Evolutionary conservation across 2,888 invertebrate genomes (phyloP).

Genomic region (Lepidochrysops patricia): DNA sequence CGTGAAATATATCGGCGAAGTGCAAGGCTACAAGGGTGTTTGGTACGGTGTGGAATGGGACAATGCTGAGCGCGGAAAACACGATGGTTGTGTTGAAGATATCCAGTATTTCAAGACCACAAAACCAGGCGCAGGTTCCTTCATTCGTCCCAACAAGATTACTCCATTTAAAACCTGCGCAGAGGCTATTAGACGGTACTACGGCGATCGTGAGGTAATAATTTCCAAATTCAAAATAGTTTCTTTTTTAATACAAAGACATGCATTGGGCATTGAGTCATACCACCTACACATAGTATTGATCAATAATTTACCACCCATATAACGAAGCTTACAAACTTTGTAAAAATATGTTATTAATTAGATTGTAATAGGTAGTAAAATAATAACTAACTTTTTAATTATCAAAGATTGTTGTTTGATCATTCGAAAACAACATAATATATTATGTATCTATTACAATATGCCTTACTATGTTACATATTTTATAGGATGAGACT

Average conservation of each 20-base stretch:
- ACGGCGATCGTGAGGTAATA: slow-evolving; percentile 64
- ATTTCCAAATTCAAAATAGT: not conserved
- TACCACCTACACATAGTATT: slow-evolving; percentile 6
- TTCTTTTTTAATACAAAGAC: not conserved
- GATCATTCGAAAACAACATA: too few relatives aligned
- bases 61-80: slow-evolving; percentile 89
- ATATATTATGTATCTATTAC: too few relatives aligned
- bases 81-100: slow-evolving; percentile 90
- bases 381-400: too few relatives aligned
- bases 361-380: too few relatives aligned
- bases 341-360: not conserved
- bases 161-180: slow-evolving; percentile 81
- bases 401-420: too few relatives aligned
- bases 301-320: not conserved
- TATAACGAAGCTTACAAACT: not conserved
- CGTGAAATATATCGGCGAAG: slow-evolving; percentile 85
- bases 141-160: slow-evolving; percentile 88
- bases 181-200: slow-evolving; percentile 78
- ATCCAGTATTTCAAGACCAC: slow-evolving; percentile 85
- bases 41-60: slow-evolving; percentile 99
- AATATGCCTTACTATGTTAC: not conserved
- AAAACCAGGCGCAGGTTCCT: slow-evolving; percentile 89
- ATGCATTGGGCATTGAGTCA: not conserved
- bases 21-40: slow-evolving; percentile 78
- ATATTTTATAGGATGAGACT: slow-evolving; percentile 62